A percentile compares a stretch with the other conserved stretches of the same genome.
Conservation (phyloP, 2,888 invertebrate genomes). For the Hedychridium roseum region DNA sequence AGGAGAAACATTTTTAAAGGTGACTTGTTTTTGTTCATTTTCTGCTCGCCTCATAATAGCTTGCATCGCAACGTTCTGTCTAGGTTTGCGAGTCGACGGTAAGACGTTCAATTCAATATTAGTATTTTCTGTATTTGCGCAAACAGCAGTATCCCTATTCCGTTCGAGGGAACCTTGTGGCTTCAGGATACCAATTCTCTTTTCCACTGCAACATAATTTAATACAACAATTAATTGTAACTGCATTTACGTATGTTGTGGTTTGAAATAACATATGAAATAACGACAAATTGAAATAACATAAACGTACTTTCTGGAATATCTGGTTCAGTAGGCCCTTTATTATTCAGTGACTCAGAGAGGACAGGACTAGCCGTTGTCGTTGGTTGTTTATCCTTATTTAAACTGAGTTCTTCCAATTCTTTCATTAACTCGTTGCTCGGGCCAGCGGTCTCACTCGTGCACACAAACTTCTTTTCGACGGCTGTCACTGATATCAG, state of each 20-base stretch:
- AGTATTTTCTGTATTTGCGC: conserved; percentile 28
- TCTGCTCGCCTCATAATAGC: conserved; percentile 78
- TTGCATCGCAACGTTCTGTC: conserved; percentile 84
- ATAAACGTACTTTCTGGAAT: conserved; percentile 47
- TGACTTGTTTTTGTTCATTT: conserved; percentile 72
- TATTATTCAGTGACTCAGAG: conserved; percentile 58
- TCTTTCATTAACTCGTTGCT: conserved; percentile 67
- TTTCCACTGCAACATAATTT: conserved; percentile 63
- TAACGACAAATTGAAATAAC: too few relatives aligned
- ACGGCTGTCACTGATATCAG: conserved; percentile 52
- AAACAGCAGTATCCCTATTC: conserved; percentile 63
- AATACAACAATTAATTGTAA: conserved; percentile 2
- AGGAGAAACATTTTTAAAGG: conserved; percentile 56
- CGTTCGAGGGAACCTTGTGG: conserved; percentile 77
- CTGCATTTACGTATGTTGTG: not conserved
- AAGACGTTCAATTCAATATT: conserved; percentile 36
- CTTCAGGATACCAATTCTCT: conserved; percentile 73
- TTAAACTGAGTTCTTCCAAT: conserved; percentile 66
- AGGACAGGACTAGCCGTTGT: conserved; percentile 52
- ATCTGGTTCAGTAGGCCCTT: conserved; percentile 54
- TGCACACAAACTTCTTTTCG: conserved; percentile 57
- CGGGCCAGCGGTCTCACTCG: conserved; percentile 62
- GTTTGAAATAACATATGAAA: too few relatives aligned
- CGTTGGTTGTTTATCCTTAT: conserved; percentile 49
- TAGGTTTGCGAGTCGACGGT: conserved; percentile 44